Conservation (phyloP, 2,888 invertebrate species). For the Lottia gigantea region DNA sequence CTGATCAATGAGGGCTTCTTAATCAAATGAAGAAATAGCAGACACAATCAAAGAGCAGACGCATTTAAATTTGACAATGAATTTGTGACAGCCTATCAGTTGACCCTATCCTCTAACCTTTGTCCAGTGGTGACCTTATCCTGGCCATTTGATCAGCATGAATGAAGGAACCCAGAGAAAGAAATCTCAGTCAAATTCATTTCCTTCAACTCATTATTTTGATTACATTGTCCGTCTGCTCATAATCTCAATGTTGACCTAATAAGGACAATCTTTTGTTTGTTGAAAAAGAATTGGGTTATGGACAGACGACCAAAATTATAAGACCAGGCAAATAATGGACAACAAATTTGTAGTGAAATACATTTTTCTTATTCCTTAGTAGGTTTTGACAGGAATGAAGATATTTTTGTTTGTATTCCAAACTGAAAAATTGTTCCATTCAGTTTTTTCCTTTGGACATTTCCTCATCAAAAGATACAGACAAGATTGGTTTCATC, state of each 20-base stretch:
- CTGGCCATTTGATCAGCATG: neutral
- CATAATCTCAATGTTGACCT: constrained; percentile 4
- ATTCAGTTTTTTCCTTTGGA: too few relatives aligned
- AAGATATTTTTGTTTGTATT: too few relatives aligned
- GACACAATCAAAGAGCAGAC: neutral
- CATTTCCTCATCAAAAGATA: too few relatives aligned
- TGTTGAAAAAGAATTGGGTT: too few relatives aligned
- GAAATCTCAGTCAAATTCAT: neutral
- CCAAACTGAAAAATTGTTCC: too few relatives aligned
- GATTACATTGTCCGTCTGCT: neutral
- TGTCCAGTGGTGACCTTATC: neutral
- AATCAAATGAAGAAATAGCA: neutral
- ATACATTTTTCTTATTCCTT: too few relatives aligned
- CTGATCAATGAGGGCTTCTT: too few relatives aligned
- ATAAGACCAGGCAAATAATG: too few relatives aligned
- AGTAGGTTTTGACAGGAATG: too few relatives aligned
- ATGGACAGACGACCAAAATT: too few relatives aligned
- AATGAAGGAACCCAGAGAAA: neutral
- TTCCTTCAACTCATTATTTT: neutral
- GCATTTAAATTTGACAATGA: neutral
- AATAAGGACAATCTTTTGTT: constrained; percentile 2
- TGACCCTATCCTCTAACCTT: constrained; percentile 1
- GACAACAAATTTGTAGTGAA: too few relatives aligned
- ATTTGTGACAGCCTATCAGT: constrained; percentile 1
- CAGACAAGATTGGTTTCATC: too few relatives aligned